Percentiles rank a stretch among this genome's conserved stretches.
Evolutionary conservation across 2,797 vertebrate species (phyloP).

Genomic region (Lutjanus argentimaculatus): DNA sequence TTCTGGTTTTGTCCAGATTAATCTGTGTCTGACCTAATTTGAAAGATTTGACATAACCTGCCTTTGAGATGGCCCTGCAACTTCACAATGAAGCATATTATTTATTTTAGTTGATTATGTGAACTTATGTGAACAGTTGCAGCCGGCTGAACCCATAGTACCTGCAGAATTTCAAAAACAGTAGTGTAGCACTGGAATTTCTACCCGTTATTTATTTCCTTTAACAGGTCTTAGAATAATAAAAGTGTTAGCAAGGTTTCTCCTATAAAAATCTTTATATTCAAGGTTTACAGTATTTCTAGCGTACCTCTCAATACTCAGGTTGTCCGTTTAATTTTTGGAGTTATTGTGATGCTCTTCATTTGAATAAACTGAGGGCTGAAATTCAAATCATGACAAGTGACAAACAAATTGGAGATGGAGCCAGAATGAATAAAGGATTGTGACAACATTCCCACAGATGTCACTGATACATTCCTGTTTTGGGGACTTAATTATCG

Average conservation of each 20-base stretch:
- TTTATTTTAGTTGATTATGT: constrained; percentile 44
- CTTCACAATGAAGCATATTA: constrained; percentile 13
- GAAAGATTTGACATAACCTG: constrained; percentile 8
- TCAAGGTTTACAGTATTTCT: constrained; percentile 66
- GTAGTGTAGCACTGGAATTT: constrained; percentile 46
- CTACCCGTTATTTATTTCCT: constrained; percentile 55
- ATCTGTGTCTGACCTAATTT: background rate
- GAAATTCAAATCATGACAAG: background rate
- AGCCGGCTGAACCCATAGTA: constrained; percentile 12
- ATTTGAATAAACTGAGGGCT: background rate
- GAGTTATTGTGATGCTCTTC: constrained; percentile 23
- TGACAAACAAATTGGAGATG: background rate
- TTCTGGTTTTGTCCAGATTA: constrained; percentile 12
- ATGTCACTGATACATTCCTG: background rate
- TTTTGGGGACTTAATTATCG: background rate
- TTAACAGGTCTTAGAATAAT: constrained; percentile 29
- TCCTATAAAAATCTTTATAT: constrained; percentile 36
- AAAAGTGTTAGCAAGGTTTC: constrained; percentile 36
- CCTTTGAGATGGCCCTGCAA: constrained; percentile 27
- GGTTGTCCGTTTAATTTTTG: constrained; percentile 47
- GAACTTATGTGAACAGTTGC: background rate
- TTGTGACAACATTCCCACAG: background rate
- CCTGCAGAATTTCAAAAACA: constrained; percentile 18
- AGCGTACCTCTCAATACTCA: constrained; percentile 61
- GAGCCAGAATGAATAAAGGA: background rate